Percentiles rank a stretch among this genome's conserved stretches.
These are phyloP conservation scores for Sarcoramphus papa DNA, from an alignment of 2,797 vertebrate genomes.

Conservation along the genomic window DNA sequence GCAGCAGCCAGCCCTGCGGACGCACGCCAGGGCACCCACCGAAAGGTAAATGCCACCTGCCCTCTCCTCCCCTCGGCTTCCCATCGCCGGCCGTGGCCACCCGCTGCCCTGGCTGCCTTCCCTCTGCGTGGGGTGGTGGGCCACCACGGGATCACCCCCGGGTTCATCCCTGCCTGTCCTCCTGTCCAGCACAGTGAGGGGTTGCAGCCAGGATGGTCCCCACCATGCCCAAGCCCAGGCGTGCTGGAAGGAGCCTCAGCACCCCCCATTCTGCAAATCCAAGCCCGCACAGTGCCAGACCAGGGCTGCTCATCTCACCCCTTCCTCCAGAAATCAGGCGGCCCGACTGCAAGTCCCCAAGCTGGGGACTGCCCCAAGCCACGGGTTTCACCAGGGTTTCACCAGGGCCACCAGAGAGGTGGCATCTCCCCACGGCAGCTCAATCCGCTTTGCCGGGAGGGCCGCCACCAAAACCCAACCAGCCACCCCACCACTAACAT, in stretches of 20 bases:
- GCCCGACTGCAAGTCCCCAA: background rate
- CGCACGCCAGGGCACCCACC: fast-evolving
- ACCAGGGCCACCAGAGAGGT: background rate
- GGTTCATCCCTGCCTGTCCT: background rate
- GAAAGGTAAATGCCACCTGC: background rate
- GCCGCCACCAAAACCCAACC: background rate
- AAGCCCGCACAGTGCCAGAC: fast-evolving
- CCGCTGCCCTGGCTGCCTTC: background rate
- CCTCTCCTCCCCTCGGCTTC: background rate
- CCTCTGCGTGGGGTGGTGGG: background rate
- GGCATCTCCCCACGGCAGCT: background rate
- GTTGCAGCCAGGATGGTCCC: fast-evolving
- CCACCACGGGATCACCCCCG: fast-evolving
- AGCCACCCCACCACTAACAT: background rate
- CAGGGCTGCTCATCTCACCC: background rate
- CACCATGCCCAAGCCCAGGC: background rate
- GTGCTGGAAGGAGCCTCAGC: background rate
- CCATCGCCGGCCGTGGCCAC: fast-evolving
- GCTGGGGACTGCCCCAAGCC: background rate
- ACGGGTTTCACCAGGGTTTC: background rate
- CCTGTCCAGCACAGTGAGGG: background rate
- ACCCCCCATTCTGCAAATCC: background rate
- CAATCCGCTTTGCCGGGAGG: background rate
- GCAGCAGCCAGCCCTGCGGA: background rate
- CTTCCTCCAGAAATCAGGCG: background rate